Evolutionary conservation across 2,888 invertebrate genomes (phyloP), one percentile per base, ranked within the genome.

Genomic region (Microctonus aethiopoides): DNA sequence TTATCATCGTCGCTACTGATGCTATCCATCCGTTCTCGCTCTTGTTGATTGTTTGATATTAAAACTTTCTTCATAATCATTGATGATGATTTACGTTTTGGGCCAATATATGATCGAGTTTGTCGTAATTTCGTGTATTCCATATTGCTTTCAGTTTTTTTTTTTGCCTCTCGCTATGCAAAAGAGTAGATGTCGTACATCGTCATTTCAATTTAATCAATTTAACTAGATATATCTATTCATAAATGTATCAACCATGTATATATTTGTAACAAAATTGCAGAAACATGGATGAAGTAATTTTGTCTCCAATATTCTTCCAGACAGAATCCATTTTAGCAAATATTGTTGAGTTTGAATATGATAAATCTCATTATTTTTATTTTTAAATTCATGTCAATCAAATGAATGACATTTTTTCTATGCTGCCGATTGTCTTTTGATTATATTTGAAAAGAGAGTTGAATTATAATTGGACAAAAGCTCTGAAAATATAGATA

Each of bases 231-330:
- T n/a, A n/a, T n/a, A n/a, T n/a, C n/a, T n/a, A n/a, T n/a, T n/a
- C n/a, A n/a, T n/a, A n/a, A n/a, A n/a, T n/a, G 16, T 1, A 62
- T 75, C 67, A 10, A 51, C 41, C 5, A 74, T 11, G 13, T 74
- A 74, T 56, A 71, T 68, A 34, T 59, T 65, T 6, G 71, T 24
- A 22, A 71, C 67, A 29, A 71, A 36, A n/a, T n/a, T 22, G 32
- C 6, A 64, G 56, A 67, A 70, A 76, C 71, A 76, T 57, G 16
- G 72, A 70, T n/a, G 71, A 56, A 6, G 71, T 56, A 16, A 75
- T 41, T 24, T 76, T 73, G 1, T 52, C 51, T 67, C 72, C 75
- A 62, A 75, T 64, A 0, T 76, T 39, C 6, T 76, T 67, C 73
- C 75, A 77, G 29, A 32, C 32, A 1, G 32, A 2, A 16, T 68